Conservation (phyloP, 64 coral and sea anemone genomes). For the Platygyra sinensis region DNA sequence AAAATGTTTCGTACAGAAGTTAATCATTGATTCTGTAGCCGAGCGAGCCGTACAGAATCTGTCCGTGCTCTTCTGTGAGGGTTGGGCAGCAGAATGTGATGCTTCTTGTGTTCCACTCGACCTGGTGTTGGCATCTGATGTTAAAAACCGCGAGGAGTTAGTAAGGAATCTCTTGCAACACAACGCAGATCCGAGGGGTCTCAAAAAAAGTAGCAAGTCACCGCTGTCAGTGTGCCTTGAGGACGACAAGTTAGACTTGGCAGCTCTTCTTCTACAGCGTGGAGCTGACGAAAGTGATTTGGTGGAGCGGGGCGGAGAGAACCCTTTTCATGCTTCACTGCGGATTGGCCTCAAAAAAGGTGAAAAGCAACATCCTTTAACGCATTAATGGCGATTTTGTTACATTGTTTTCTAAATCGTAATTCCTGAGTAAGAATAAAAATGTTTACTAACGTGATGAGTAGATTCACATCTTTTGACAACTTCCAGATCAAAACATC, state of each 20-base stretch:
- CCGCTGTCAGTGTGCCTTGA: constrained; percentile 12
- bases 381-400: not conserved
- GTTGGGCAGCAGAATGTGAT: not conserved
- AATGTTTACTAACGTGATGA: too few relatives aligned
- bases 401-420: not conserved
- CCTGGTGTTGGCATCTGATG: not conserved
- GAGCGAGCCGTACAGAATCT: not conserved
- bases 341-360: not conserved
- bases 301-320: not conserved
- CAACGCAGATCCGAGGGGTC: constrained; percentile 9
- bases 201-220: not conserved
- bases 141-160: not conserved
- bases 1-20: not conserved
- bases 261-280: not conserved
- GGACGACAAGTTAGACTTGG: not conserved
- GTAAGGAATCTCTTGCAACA: not conserved
- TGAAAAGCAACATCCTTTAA: not conserved
- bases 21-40: not conserved
- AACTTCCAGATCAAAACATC: too few relatives aligned
- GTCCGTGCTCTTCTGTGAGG: not conserved
- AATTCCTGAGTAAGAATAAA: not conserved
- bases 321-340: not conserved
- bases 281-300: constrained; percentile 6
- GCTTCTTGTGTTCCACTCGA: constrained; percentile 53
- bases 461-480: too few relatives aligned